Percentiles rank a stretch among this genome's conserved stretches.
Conservation (phyloP, 2,888 invertebrate genomes). For the Deroplatys truncata region DNA sequence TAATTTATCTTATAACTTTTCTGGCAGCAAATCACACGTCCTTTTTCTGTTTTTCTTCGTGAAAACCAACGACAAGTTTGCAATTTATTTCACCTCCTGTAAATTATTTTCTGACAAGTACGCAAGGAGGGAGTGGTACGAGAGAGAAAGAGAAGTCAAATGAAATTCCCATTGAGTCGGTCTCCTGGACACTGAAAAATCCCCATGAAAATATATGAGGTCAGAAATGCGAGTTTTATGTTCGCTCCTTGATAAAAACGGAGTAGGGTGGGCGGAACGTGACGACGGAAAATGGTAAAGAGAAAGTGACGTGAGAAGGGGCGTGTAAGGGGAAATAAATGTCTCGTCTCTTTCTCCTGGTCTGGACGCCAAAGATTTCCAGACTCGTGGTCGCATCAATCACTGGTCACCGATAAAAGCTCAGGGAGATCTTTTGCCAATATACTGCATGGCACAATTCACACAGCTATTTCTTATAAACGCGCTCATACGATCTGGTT, state of each 20-base stretch:
- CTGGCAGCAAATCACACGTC: too few relatives aligned
- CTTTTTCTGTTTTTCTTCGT: background rate
- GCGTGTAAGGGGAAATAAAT: background rate
- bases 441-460: background rate
- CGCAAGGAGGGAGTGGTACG: too few relatives aligned
- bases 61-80: too few relatives aligned
- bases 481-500: too few relatives aligned
- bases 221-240: conserved; percentile 7
- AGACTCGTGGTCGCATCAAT: background rate
- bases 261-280: background rate
- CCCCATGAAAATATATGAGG: background rate
- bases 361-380: background rate
- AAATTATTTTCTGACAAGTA: background rate
- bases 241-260: background rate
- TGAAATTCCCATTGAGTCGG: background rate
- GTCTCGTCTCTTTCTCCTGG: background rate
- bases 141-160: background rate
- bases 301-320: background rate
- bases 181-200: background rate
- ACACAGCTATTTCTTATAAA: background rate
- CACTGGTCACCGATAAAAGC: background rate
- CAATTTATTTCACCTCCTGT: background rate
- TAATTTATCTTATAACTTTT: too few relatives aligned
- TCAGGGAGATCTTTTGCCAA: background rate
- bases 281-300: background rate